Conservation (phyloP, 1,140 invertebrate genomes). For the Nautilus pompilius region DNA sequence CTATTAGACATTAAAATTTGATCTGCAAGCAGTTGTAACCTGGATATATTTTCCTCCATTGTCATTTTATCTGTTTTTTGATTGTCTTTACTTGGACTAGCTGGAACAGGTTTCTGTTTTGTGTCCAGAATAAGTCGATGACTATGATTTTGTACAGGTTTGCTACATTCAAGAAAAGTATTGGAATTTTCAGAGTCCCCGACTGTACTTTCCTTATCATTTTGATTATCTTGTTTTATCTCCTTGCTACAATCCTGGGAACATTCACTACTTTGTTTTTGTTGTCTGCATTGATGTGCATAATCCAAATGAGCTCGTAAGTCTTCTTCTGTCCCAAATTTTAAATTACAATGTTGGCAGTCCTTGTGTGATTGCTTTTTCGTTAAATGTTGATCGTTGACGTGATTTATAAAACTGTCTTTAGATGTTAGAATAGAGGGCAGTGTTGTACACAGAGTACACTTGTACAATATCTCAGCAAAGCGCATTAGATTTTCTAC, state of each 20-base stretch:
- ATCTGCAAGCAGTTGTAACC: constrained; percentile 27
- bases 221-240: no score
- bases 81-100: background rate
- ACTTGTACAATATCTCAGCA: constrained; percentile 47
- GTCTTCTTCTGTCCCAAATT: constrained; percentile 36
- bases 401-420: constrained; percentile 33
- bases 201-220: no score
- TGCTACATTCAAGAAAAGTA: no score
- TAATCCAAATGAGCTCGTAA: constrained; percentile 29
- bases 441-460: constrained; percentile 36
- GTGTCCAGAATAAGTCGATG: no score
- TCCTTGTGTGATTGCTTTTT: constrained; percentile 9
- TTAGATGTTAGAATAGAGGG: constrained; percentile 41
- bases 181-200: no score
- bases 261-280: no score
- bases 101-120: no score
- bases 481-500: constrained; percentile 33
- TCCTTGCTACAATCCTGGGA: no score
- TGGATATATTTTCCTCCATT: background rate
- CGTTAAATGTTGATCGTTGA: constrained; percentile 32
- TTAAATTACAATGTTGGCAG: constrained; percentile 28
- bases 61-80: background rate
- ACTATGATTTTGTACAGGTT: no score
- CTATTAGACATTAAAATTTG: constrained; percentile 23
- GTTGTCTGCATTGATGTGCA: no score